Evolutionary conservation across 2,113 vertebrate species (phyloP).

Genomic region (Pandion haliaetus): DNA sequence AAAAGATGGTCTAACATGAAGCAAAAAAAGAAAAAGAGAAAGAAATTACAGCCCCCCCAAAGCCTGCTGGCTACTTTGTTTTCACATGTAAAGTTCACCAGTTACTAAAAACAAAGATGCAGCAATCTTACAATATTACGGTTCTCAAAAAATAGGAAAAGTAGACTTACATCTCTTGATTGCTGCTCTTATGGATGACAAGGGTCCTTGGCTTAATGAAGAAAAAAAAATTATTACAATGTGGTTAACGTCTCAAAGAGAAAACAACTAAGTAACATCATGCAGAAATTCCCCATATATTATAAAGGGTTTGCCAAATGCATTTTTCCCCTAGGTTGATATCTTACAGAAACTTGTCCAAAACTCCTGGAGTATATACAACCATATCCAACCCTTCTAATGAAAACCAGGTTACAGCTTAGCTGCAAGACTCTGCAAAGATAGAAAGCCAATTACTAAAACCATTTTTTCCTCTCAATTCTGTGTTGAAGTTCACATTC

Average conservation of each 20-base stretch:
- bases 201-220: constrained; percentile 84
- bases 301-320: not conserved
- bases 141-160: constrained; percentile 43
- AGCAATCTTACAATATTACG: not conserved
- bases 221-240: constrained; percentile 11
- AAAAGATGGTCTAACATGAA: not conserved
- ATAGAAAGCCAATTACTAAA: not conserved
- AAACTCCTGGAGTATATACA: not conserved
- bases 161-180: constrained; percentile 91
- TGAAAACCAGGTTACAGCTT: not conserved
- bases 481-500: not conserved
- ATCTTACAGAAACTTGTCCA: constrained; percentile 6
- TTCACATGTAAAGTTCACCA: not conserved
- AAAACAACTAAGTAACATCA: not conserved
- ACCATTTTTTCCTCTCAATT: not conserved
- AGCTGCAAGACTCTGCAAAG: not conserved
- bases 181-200: constrained; percentile 88
- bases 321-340: not conserved
- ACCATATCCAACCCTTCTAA: not conserved
- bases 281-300: not conserved
- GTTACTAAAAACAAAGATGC: not conserved
- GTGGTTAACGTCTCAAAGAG: not conserved
- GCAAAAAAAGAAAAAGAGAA: not conserved
- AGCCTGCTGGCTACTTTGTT: not conserved
- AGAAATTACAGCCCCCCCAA: not conserved